phyloP scores from a whole-genome alignment of 2,888 invertebrate species.

The Thereva nobilitata region DNA sequence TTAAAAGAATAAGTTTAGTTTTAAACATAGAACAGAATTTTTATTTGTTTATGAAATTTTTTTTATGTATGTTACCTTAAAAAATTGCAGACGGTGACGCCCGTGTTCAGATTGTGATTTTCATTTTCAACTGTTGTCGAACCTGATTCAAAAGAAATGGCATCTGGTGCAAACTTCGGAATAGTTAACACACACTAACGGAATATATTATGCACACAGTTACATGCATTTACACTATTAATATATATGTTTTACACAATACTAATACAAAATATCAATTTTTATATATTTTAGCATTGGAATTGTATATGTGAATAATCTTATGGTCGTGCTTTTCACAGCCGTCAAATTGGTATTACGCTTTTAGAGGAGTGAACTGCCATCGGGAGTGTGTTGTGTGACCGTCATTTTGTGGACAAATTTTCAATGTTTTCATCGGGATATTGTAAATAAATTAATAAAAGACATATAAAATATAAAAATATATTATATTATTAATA shows the following conservation, averaged over 20 bases:
- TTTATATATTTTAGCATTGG: too few relatives aligned
- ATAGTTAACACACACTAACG: background rate
- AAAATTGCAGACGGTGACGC: conserved; percentile 15
- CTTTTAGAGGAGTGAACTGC: conserved; percentile 45
- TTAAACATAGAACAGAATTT: too few relatives aligned
- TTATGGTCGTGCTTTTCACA: conserved; percentile 21
- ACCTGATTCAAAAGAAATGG: background rate
- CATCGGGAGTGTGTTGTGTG: conserved; percentile 46
- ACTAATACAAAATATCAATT: background rate
- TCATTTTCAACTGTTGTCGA: conserved; percentile 8
- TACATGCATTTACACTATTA: background rate
- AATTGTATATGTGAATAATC: conserved; percentile 1
- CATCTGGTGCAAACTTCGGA: conserved; percentile 14
- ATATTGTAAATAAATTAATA: conserved; percentile 38
- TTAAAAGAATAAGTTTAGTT: too few relatives aligned
- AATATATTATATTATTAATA: background rate
- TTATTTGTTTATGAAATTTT: too few relatives aligned
- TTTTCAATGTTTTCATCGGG: conserved; percentile 46
- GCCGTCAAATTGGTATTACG: conserved; percentile 25
- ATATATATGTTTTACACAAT: background rate
- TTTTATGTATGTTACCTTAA: background rate
- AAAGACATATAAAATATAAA: conserved; percentile 4
- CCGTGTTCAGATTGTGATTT: conserved; percentile 7
- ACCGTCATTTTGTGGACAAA: conserved; percentile 47
- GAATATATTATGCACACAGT: background rate